Evolutionary conservation across 1,140 invertebrate genomes (phyloP).

Genomic region (Oppia nitens): DNA sequence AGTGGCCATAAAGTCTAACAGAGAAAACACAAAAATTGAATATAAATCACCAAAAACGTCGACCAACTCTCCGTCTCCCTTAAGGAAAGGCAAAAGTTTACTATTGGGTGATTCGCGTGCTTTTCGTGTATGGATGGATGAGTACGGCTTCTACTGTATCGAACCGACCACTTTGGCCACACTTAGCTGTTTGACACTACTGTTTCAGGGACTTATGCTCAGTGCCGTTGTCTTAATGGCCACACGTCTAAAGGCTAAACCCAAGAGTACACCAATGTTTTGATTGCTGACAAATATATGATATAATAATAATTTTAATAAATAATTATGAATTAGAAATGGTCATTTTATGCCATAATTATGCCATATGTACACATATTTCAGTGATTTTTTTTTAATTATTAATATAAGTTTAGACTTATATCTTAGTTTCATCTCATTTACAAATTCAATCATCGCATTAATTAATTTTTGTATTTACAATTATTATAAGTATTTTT

Average conservation of each 20-base stretch:
- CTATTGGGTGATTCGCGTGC: neutral
- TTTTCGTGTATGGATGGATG: neutral
- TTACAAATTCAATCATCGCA: no score
- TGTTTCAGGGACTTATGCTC: neutral
- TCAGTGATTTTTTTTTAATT: no score
- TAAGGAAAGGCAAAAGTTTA: neutral
- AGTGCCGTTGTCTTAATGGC: neutral
- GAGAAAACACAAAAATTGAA: neutral
- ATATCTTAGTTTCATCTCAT: no score
- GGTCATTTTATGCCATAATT: no score
- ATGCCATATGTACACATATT: no score
- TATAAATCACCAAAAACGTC: neutral
- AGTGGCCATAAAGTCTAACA: constrained; percentile 1
- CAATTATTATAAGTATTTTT: no score
- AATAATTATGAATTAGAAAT: neutral
- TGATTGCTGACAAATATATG: neutral
- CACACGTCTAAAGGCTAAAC: neutral
- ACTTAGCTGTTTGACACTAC: neutral
- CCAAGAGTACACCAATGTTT: neutral
- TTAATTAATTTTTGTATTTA: no score
- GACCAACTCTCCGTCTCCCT: neutral
- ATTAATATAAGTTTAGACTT: no score
- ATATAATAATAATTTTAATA: neutral
- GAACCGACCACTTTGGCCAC: constrained; percentile 5
- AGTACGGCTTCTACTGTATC: neutral